Conservation (phyloP, 2,888 invertebrate genomes). For the Cheiracanthium punctorium region DNA sequence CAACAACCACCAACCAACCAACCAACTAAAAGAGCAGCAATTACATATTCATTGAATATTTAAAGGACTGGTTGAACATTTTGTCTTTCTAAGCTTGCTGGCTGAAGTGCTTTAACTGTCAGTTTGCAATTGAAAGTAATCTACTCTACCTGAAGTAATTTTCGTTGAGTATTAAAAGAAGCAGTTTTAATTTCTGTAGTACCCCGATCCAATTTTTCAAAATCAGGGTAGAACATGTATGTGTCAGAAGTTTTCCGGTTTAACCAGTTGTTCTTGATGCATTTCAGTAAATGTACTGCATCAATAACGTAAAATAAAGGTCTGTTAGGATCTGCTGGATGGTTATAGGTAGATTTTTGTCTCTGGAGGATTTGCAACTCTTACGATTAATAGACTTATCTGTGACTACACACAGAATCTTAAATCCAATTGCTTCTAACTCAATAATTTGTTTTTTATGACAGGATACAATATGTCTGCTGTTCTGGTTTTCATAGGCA, state of each 20-base stretch:
- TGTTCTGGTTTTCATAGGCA: constrained; percentile 8
- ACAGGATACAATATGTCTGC: neutral
- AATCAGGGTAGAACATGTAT: constrained; percentile 22
- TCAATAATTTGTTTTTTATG: neutral
- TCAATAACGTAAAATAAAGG: constrained; percentile 24
- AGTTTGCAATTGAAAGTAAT: too few relatives aligned
- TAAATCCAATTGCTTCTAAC: neutral
- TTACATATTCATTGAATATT: too few relatives aligned
- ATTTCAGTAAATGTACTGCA: constrained; percentile 32
- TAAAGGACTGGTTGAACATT: too few relatives aligned
- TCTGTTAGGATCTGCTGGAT: neutral
- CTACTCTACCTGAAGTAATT: neutral
- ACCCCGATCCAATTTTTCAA: neutral
- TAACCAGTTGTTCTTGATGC: constrained; percentile 34
- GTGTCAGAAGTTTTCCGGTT: constrained; percentile 1
- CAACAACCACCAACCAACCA: too few relatives aligned
- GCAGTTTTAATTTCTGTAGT: constrained; percentile 6
- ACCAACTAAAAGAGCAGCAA: too few relatives aligned
- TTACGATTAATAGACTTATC: constrained; percentile 31
- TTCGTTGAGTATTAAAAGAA: constrained; percentile 10
- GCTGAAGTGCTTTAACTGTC: too few relatives aligned
- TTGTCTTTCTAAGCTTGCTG: too few relatives aligned
- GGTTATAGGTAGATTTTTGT: neutral
- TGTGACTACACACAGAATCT: neutral
- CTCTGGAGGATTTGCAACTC: neutral